A percentile compares a stretch with the other conserved stretches of the same genome.
Evolutionary conservation across 2,113 vertebrate species (phyloP).

Genomic region (Tamias sibiricus): DNA sequence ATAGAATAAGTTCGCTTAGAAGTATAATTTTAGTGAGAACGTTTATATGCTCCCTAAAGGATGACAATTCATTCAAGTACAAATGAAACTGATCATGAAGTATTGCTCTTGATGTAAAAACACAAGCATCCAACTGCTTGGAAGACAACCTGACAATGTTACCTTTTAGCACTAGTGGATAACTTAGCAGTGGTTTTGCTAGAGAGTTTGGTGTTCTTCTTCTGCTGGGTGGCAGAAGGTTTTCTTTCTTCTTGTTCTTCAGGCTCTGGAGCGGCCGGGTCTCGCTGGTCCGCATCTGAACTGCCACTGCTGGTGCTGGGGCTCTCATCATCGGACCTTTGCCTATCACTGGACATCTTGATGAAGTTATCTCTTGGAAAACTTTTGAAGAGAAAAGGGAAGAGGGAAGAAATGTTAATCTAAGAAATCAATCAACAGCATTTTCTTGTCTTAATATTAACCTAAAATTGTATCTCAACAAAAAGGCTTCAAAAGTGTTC

Average conservation of each 20-base stretch:
- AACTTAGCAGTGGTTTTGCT: constrained; percentile 96
- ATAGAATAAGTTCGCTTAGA: constrained; percentile 37
- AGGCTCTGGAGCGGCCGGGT: constrained; percentile 92
- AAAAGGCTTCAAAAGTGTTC: constrained; percentile 57
- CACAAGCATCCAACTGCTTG: neutral
- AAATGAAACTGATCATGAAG: neutral
- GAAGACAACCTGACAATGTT: constrained; percentile 66
- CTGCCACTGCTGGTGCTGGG: constrained; percentile 96
- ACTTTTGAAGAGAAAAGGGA: constrained; percentile 54
- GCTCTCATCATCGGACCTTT: constrained; percentile 95
- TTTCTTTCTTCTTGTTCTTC: constrained; percentile 94
- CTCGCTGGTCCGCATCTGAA: constrained; percentile 95
- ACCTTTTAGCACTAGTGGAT: constrained; percentile 96
- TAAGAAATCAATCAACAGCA: constrained; percentile 16
- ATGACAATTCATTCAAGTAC: constrained; percentile 52
- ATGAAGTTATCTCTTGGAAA: constrained; percentile 79
- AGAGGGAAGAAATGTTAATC: constrained; percentile 47
- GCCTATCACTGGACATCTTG: constrained; percentile 95
- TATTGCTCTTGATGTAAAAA: neutral
- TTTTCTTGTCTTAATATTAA: neutral
- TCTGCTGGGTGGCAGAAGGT: constrained; percentile 93
- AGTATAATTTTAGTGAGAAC: neutral
- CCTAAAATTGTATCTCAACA: neutral
- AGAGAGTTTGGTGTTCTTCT: constrained; percentile 94
- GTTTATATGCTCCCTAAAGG: neutral